Base-by-base conservation (phyloP, 2,888 invertebrate genomes). In the Eilema caniola region DNA sequence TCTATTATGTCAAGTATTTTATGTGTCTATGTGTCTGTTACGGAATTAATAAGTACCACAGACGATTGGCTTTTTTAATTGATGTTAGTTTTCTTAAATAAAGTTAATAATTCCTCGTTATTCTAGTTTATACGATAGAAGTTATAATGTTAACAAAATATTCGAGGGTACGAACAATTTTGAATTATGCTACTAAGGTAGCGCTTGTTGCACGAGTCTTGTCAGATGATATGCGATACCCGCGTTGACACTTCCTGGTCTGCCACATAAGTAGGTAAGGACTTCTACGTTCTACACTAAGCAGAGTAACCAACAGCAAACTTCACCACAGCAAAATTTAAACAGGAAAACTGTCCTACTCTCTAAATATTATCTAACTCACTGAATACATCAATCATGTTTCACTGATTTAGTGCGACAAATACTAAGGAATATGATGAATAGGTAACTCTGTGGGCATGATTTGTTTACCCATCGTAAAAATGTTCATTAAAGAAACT, bases 321-420 rank as follows among this genome's bases (percentile, higher is more conserved):
- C 53, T n/a, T n/a, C n/a, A 53, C 8, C n/a, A 10, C 53, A n/a
- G n/a, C 53, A 53, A 53, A 53, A 8, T n/a, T 53, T 3, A 20
- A 53, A 53, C 53, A 7, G n/a, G n/a, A 10, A n/a, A 53, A 53
- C 53, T 53, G 2, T 20, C n/a, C 20, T 1, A 53, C 53, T 53
- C 8, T 53, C 53, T 53, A 53, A 53, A 53, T 53, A 53, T 53
- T 53, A 53, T 10, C 53, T n/a, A 53, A 53, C 16, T 8, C 53
- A 53, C n/a, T 53, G 20, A 53, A 53, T 53, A 53, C 53, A 53
- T 53, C 53, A 53, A 53, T 53, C 53, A 53, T 53, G n/a, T 53
- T 53, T 53, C 8, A 53, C 53, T 53, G 53, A 53, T 53, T n/a
- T 53, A 53, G 53, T 53, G n/a, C n/a, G 53, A 8, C 10, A 47